Conservation (phyloP, 2,113 vertebrate species). For the Desmodus rotundus region DNA sequence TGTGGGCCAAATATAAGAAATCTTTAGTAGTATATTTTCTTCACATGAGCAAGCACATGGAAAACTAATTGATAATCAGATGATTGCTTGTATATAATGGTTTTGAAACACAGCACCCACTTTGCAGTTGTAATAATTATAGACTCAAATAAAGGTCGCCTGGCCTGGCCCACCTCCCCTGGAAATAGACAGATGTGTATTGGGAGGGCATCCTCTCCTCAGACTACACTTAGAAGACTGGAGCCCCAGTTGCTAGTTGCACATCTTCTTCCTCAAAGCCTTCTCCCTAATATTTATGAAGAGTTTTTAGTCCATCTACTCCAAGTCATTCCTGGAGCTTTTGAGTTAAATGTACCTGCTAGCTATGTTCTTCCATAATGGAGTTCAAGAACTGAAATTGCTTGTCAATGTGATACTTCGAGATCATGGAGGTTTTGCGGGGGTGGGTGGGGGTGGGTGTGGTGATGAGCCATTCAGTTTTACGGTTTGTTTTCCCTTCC, state of each 20-base stretch:
- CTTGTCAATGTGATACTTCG: neutral
- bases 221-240: neutral
- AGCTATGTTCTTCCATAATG: neutral
- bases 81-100: neutral
- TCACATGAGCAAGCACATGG: neutral
- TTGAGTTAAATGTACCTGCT: neutral
- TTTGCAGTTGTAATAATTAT: neutral
- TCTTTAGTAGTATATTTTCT: neutral
- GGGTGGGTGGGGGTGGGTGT: too few species aligned
- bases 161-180: neutral
- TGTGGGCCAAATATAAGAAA: neutral
- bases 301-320: neutral
- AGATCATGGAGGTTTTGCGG: neutral
- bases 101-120: neutral
- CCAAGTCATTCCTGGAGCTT: neutral
- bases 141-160: neutral
- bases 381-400: neutral
- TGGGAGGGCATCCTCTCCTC: neutral
- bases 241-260: neutral
- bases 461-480: neutral
- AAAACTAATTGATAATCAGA: neutral
- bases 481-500: neutral
- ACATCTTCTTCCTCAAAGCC: neutral
- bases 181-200: neutral
- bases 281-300: neutral